Conservation (phyloP, 1,140 invertebrate species). For the Dreissena polymorpha region DNA sequence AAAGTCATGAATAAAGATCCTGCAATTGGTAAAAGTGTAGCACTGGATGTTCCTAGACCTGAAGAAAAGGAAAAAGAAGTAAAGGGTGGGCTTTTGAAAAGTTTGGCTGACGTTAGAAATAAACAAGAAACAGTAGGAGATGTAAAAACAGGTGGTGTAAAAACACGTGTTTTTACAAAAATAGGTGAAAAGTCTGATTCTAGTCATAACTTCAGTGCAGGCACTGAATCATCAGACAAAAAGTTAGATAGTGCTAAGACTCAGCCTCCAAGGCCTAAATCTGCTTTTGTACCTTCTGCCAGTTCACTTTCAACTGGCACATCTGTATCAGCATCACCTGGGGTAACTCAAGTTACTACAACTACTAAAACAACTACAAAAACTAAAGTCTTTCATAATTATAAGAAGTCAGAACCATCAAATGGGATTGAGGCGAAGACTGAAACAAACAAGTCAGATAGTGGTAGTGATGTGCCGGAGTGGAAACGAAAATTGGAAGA, state of each 20-base stretch:
- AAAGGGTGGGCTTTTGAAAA: slow-evolving; percentile 47
- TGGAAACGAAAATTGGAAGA: slow-evolving; percentile 44
- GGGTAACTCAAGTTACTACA: slow-evolving; percentile 25
- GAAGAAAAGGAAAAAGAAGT: slow-evolving; percentile 44
- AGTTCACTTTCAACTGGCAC: slow-evolving; percentile 13
- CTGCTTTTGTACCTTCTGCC: slow-evolving; percentile 43
- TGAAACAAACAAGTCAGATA: slow-evolving; percentile 2
- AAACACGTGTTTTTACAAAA: background rate
- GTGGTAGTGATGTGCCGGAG: slow-evolving; percentile 40
- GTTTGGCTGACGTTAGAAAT: slow-evolving; percentile 42
- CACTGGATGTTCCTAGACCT: slow-evolving; percentile 24
- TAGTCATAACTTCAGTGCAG: background rate
- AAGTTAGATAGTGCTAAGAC: slow-evolving; percentile 6
- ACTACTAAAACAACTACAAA: slow-evolving; percentile 24
- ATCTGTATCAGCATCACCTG: slow-evolving; percentile 12
- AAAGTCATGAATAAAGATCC: slow-evolving; percentile 30
- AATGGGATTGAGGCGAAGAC: background rate
- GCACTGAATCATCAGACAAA: background rate
- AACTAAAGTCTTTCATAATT: slow-evolving; percentile 5
- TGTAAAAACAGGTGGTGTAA: too few relatives aligned
- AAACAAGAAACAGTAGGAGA: slow-evolving; percentile 32
- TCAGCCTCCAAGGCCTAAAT: slow-evolving; percentile 38
- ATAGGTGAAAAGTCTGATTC: slow-evolving; percentile 22
- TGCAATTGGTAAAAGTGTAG: slow-evolving; percentile 16
- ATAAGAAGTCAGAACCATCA: slow-evolving; percentile 18